Evolutionary conservation across 2,113 vertebrate species (phyloP).

Genomic region (Lepidothrix coronata): DNA sequence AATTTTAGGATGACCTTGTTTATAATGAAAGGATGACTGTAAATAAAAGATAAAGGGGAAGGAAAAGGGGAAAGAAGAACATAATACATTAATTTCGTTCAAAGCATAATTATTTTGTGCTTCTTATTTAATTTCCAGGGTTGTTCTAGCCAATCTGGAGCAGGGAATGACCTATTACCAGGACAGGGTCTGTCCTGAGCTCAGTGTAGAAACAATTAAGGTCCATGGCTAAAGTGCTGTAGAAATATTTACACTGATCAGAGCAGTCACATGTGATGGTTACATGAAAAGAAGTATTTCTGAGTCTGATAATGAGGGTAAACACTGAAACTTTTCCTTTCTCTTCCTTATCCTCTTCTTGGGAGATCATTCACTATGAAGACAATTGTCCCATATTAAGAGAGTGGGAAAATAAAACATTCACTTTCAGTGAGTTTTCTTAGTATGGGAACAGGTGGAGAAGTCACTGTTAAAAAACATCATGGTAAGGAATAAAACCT

Average conservation of each 20-base stretch:
- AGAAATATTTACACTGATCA: slow-evolving; percentile 1
- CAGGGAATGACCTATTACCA: background rate
- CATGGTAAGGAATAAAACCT: background rate
- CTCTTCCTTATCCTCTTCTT: background rate
- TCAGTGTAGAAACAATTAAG: background rate
- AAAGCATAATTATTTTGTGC: background rate
- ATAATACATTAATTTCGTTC: background rate
- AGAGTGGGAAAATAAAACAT: background rate
- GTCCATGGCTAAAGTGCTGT: background rate
- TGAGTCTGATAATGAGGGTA: background rate
- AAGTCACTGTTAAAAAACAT: background rate
- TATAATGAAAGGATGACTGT: slow-evolving; percentile 55
- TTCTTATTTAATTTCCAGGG: background rate
- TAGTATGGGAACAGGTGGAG: background rate
- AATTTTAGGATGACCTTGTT: slow-evolving; percentile 76
- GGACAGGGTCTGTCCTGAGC: background rate
- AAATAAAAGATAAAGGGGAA: background rate
- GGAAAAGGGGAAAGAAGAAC: background rate
- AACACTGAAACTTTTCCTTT: background rate
- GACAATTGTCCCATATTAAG: background rate
- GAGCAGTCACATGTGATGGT: background rate
- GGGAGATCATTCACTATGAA: background rate
- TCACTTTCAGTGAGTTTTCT: background rate
- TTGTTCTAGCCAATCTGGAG: background rate
- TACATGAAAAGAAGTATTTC: background rate